These are phyloP conservation scores for Calidris pygmaea DNA, from an alignment of 2,113 vertebrate genomes.

Conservation along the genomic window DNA sequence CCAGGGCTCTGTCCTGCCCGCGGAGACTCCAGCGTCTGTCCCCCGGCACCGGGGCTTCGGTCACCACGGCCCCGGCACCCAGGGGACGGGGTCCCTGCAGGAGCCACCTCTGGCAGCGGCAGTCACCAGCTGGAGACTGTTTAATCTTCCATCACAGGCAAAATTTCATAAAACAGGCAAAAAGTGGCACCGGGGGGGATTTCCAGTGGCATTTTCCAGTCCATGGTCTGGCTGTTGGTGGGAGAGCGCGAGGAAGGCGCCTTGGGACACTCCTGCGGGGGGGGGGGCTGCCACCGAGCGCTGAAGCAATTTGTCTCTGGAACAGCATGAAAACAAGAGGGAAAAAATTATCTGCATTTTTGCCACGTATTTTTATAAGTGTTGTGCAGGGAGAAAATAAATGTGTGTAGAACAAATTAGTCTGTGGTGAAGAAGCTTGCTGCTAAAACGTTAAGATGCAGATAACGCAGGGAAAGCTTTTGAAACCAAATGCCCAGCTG, in stretches of 20 bases:
- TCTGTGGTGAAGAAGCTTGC: background rate
- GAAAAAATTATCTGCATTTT: background rate
- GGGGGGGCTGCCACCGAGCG: accelerated
- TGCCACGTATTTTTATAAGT: background rate
- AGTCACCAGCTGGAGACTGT: accelerated
- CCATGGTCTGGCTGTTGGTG: background rate
- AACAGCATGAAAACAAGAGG: background rate
- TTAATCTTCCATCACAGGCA: background rate
- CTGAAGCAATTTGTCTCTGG: background rate
- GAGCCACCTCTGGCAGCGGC: background rate
- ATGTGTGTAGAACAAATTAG: conserved; percentile 29
- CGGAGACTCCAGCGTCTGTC: accelerated
- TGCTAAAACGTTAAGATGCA: background rate
- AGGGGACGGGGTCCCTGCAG: background rate
- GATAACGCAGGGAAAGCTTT: background rate
- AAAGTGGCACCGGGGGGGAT: too few species aligned
- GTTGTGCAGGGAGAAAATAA: conserved; percentile 4
- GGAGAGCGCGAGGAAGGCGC: accelerated
- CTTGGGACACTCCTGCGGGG: accelerated
- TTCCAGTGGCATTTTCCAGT: accelerated
- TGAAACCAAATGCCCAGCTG: conserved; percentile 34
- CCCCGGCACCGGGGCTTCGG: accelerated
- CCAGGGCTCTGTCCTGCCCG: background rate
- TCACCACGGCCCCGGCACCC: accelerated
- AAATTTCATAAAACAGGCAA: background rate